phyloP scores from a whole-genome alignment of 2,888 invertebrate species.

The Epinotia demarniana region DNA sequence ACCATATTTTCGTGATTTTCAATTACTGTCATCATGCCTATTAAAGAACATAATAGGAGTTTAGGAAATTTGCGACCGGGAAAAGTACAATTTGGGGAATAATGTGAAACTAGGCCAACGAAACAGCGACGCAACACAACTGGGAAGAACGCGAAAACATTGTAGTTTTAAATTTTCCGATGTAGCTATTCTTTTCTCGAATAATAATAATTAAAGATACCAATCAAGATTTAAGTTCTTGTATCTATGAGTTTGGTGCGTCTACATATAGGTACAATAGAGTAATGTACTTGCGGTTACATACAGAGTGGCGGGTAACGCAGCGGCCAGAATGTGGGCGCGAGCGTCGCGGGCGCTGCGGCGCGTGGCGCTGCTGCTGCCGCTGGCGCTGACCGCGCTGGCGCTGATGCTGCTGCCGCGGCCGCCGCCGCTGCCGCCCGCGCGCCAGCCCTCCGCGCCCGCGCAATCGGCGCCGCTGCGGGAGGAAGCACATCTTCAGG shows the following conservation, averaged over 20 bases:
- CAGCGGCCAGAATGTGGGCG: constrained; percentile 66
- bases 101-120: no score
- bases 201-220: no score
- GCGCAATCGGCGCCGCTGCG: constrained; percentile 52
- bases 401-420: constrained; percentile 80
- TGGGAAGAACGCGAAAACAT: no score
- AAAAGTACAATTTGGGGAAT: no score
- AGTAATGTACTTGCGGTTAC: constrained; percentile 9
- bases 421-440: constrained; percentile 63
- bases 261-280: not conserved
- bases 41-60: no score
- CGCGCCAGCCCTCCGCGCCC: constrained; percentile 53
- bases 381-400: constrained; percentile 80
- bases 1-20: no score
- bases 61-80: no score
- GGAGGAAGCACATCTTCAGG: constrained; percentile 59
- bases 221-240: not conserved
- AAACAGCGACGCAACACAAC: no score
- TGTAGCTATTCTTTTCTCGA: no score
- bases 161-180: no score
- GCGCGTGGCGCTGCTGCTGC: constrained; percentile 78
- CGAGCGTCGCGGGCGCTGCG: constrained; percentile 74
- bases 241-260: not conserved
- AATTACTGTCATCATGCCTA: no score
- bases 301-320: constrained; percentile 49